Conservation (phyloP, 2,888 invertebrate genomes). For the Cataglyphis rosenhaueri region DNA sequence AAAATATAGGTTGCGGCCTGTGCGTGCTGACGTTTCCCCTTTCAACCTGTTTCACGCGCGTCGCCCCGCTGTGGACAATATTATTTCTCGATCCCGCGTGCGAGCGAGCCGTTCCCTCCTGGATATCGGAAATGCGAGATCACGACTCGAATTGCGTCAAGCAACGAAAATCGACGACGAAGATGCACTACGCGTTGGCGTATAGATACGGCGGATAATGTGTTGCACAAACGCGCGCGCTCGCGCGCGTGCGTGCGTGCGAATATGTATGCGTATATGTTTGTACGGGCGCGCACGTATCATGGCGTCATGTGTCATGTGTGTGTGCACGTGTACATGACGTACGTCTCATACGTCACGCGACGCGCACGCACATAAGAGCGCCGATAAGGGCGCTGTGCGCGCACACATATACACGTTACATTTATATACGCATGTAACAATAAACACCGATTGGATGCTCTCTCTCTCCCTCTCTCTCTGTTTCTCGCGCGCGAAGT, state of each 20-base stretch:
- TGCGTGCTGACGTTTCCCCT: slow-evolving; percentile 22
- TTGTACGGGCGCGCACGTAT: too few species aligned
- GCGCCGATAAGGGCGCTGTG: neutral
- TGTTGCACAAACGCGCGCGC: slow-evolving; percentile 60
- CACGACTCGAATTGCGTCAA: neutral
- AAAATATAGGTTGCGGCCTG: slow-evolving; percentile 48
- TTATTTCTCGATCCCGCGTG: neutral
- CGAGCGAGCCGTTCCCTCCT: neutral
- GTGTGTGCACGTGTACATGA: neutral
- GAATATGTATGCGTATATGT: too few species aligned
- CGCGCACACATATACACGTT: neutral
- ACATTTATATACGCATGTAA: neutral
- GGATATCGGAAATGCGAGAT: neutral
- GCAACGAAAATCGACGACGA: slow-evolving; percentile 10
- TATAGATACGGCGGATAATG: slow-evolving; percentile 29
- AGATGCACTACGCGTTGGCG: slow-evolving; percentile 65
- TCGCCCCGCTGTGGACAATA: neutral
- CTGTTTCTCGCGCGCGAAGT: too few species aligned
- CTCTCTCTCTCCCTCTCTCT: neutral
- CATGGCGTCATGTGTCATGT: neutral
- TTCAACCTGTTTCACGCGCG: slow-evolving; percentile 24
- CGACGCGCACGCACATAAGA: neutral
- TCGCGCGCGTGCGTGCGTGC: slow-evolving; percentile 28
- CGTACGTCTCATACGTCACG: too few species aligned
- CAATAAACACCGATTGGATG: neutral